Percentiles rank a stretch among this genome's conserved stretches.
Evolutionary conservation across 2,113 vertebrate genomes (phyloP).

Genomic region (Mohoua ochrocephala): DNA sequence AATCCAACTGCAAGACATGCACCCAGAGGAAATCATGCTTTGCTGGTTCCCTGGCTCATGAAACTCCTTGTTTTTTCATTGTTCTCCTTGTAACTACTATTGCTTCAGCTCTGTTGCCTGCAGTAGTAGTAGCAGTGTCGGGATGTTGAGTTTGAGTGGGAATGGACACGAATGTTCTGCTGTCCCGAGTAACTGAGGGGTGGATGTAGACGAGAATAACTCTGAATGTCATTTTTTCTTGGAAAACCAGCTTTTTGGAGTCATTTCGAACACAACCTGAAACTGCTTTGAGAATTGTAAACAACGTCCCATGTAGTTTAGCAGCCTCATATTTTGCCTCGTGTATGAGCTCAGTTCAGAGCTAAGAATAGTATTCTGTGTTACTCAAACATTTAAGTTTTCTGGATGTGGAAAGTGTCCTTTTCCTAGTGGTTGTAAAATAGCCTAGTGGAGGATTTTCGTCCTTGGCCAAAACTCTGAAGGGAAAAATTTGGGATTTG

Average conservation of each 20-base stretch:
- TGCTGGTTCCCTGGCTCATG: neutral
- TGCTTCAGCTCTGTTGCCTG: neutral
- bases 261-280: neutral
- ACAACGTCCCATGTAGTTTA: neutral
- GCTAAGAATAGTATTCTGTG: neutral
- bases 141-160: neutral
- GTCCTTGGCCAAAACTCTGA: neutral
- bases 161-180: neutral
- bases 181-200: neutral
- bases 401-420: neutral
- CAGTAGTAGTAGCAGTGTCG: neutral
- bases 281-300: neutral
- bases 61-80: neutral
- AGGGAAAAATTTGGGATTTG: neutral
- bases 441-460: neutral
- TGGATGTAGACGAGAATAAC: neutral
- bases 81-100: neutral
- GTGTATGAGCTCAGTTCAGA: neutral
- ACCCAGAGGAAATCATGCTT: slow-evolving; percentile 29
- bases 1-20: neutral
- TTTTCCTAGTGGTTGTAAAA: neutral
- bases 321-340: neutral
- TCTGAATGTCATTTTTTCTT: neutral
- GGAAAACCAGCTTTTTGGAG: neutral
- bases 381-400: neutral